Evolutionary conservation across 2,113 vertebrate genomes (phyloP).

Genomic region (Erinaceus europaeus): DNA sequence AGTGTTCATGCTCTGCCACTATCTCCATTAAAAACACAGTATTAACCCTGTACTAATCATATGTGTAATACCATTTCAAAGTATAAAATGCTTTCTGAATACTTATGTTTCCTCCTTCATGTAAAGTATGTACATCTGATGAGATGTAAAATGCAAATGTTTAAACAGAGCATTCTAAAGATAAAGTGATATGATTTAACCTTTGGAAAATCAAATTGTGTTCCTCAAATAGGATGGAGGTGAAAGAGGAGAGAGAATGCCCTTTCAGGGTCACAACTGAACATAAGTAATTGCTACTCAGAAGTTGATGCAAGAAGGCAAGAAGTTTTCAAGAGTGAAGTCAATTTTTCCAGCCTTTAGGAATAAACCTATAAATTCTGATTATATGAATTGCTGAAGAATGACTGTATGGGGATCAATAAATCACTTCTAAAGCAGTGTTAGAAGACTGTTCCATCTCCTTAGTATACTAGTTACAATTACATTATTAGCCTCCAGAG

Average conservation of each 20-base stretch:
- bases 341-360: conserved; percentile 60
- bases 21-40: background rate
- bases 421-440: conserved; percentile 56
- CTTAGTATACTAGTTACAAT: conserved; percentile 33
- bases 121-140: background rate
- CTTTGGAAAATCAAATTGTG: conserved; percentile 2
- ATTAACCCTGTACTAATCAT: accelerated
- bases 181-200: background rate
- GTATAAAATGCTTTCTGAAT: background rate
- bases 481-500: conserved; percentile 48
- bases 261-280: background rate
- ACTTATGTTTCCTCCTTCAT: background rate
- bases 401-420: conserved; percentile 54
- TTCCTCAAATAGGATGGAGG: background rate
- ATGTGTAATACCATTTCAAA: background rate
- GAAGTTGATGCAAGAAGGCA: conserved; percentile 43
- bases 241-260: background rate
- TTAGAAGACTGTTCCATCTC: conserved; percentile 37
- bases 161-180: conserved; percentile 5
- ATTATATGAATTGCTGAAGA: conserved; percentile 48
- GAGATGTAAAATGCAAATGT: background rate
- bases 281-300: conserved; percentile 43
- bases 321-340: conserved; percentile 49
- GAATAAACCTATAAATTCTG: conserved; percentile 56
- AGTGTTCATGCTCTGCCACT: background rate